Evolutionary conservation across 2,888 invertebrate species (phyloP), one percentile per base, ranked within the genome.

Genomic region (Bedellia somnulentella): DNA sequence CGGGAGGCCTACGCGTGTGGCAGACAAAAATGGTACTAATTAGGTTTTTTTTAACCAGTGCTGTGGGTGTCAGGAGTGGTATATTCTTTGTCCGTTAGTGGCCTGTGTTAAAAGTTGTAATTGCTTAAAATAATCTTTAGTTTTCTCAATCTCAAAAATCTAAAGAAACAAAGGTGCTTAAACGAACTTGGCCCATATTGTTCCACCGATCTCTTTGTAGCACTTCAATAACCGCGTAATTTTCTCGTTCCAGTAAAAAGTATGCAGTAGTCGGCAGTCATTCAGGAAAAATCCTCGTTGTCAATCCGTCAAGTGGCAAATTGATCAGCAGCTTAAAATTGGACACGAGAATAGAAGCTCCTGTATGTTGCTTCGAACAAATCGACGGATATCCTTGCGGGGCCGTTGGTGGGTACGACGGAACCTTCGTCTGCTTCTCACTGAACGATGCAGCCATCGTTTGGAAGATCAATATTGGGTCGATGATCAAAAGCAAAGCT

Each of bases 341-440:
- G 3, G 80, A 82, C 5, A 82, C 87, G 41, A 78, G 91, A 29
- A 80, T 93, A 16, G 91, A 93, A 59, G 85, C 89, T 1, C 78
- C 81, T 2, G 64, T 75, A 9, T 76, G 80, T 41, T 49, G 62
- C 5, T 15, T 40, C 53, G 15, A 43, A 13, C 47, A 41, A 2
- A 31, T 38, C 1, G 15, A 34, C 16, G 34, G 39, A 14, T 24
- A 40, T 2, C 44, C 67, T 3, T 57, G 59, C 41, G 81, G 86
- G 1, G 70, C 86, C 34, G 82, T 91, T 12, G 92, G 92, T 11
- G 85, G 89, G 35, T 87, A 90, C 54, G 85, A 92, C 59, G 85
- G 87, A 4, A 68, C 68, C 9, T 52, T 93, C 2, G 85, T 91
- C 40, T 83, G 84, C 39, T 67, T 91, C 35, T 49, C 76, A 27